Conservation (phyloP, 2,113 vertebrate genomes). For the Clarias gariepinus region DNA sequence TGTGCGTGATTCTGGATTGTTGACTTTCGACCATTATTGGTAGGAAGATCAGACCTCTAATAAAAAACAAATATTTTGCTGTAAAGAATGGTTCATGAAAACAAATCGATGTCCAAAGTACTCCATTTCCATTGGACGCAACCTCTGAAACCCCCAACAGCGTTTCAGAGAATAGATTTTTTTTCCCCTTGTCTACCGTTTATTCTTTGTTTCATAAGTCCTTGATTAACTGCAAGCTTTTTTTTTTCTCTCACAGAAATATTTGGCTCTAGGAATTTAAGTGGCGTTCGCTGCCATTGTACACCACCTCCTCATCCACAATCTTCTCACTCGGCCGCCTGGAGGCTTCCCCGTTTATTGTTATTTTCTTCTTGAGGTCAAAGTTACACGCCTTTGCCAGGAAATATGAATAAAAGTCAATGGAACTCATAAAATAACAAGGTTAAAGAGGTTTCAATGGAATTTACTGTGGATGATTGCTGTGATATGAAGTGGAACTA, state of each 20-base stretch:
- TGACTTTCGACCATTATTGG: slow-evolving; percentile 33
- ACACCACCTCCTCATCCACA: slow-evolving; percentile 14
- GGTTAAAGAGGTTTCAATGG: slow-evolving; percentile 56
- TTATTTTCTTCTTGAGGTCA: slow-evolving; percentile 53
- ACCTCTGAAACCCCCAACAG: slow-evolving; percentile 17
- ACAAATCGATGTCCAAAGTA: slow-evolving; percentile 35
- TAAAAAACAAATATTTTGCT: slow-evolving; percentile 39
- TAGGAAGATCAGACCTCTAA: slow-evolving; percentile 20
- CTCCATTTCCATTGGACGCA: slow-evolving; percentile 1
- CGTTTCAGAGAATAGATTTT: slow-evolving; percentile 13
- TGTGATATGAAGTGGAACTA: slow-evolving; percentile 65
- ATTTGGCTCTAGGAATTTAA: slow-evolving; percentile 26
- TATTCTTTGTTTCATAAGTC: slow-evolving; percentile 29
- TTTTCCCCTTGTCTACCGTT: slow-evolving; percentile 23
- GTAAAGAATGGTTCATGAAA: slow-evolving; percentile 43
- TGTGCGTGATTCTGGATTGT: slow-evolving; percentile 33
- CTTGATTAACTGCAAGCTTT: slow-evolving; percentile 19
- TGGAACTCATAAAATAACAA: slow-evolving; percentile 46
- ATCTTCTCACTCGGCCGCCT: slow-evolving; percentile 39
- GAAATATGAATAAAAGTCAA: slow-evolving; percentile 67
- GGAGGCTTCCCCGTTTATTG: slow-evolving; percentile 63
- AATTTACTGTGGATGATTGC: slow-evolving; percentile 56
- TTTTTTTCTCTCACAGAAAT: background rate
- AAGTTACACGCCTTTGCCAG: slow-evolving; percentile 57
- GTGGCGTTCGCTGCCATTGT: slow-evolving; percentile 6